A percentile compares a stretch with the other conserved stretches of the same genome.
phyloP scores from a whole-genome alignment of 2,888 invertebrate species.

The Cephus runcator region DNA sequence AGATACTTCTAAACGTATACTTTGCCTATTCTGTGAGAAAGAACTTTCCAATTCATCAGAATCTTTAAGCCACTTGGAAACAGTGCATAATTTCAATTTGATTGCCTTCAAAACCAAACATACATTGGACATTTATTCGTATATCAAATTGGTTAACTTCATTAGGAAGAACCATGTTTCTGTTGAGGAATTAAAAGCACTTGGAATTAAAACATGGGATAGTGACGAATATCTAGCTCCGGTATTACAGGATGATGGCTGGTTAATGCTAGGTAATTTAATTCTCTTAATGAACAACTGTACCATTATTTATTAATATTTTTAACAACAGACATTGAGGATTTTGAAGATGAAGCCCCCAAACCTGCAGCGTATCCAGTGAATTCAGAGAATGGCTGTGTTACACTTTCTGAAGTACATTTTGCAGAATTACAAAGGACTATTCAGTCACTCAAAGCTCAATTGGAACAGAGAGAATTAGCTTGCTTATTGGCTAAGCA shows the following conservation, averaged over 20 bases:
- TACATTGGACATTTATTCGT: slow-evolving; percentile 84
- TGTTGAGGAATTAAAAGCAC: slow-evolving; percentile 69
- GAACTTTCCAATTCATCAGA: slow-evolving; percentile 72
- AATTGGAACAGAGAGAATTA: slow-evolving; percentile 69
- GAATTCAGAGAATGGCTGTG: slow-evolving; percentile 72
- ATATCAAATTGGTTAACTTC: slow-evolving; percentile 84
- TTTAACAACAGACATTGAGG: slow-evolving; percentile 47
- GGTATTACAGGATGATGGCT: slow-evolving; percentile 77
- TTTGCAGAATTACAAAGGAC: slow-evolving; percentile 72
- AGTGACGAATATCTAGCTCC: slow-evolving; percentile 84
- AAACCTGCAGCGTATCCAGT: slow-evolving; percentile 69
- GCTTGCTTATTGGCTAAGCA: slow-evolving; percentile 56
- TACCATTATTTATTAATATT: background rate
- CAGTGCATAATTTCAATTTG: slow-evolving; percentile 75
- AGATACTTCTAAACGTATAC: slow-evolving; percentile 64
- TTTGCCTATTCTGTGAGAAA: slow-evolving; percentile 80
- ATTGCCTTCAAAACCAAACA: slow-evolving; percentile 74
- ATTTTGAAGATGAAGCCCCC: slow-evolving; percentile 47
- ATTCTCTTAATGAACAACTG: slow-evolving; percentile 4
- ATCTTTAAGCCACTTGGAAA: slow-evolving; percentile 76
- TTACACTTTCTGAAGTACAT: slow-evolving; percentile 72
- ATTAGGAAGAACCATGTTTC: slow-evolving; percentile 74
- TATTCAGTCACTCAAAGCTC: slow-evolving; percentile 69
- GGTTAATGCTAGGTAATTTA: slow-evolving; percentile 82
- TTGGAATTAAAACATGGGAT: slow-evolving; percentile 74